A percentile compares a stretch with the other conserved stretches of the same genome.
Conservation (phyloP, 2,888 invertebrate species). For the Antheraea assamensis region DNA sequence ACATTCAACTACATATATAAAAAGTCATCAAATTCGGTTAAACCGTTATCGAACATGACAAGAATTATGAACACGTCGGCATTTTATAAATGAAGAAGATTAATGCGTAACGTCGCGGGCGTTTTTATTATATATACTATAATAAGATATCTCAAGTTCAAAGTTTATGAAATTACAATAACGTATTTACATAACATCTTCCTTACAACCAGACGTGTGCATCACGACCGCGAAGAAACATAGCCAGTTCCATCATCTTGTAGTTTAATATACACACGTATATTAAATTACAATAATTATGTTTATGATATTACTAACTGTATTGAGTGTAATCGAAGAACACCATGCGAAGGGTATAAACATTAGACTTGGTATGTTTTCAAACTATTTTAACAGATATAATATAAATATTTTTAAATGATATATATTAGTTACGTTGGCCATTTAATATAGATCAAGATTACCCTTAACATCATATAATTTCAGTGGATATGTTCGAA, state of each 20-base stretch:
- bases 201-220: not conserved
- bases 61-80: too few species aligned
- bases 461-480: too few species aligned
- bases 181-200: not conserved
- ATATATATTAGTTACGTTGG: too few species aligned
- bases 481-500: too few species aligned
- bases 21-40: too few species aligned
- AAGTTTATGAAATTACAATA: not conserved
- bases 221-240: not conserved
- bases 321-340: not conserved
- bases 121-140: not conserved
- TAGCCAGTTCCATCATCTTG: not conserved
- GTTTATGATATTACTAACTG: not conserved
- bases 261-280: not conserved
- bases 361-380: not conserved
- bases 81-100: too few species aligned
- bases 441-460: too few species aligned
- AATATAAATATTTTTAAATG: too few species aligned
- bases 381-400: too few species aligned
- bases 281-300: not conserved
- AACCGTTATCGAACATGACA: too few species aligned
- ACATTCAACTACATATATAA: too few species aligned
- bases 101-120: too few species aligned
- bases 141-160: not conserved
- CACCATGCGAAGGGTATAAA: not conserved